Base-by-base conservation (phyloP, 2,888 invertebrate genomes). In the Schizaphis graminum region DNA sequence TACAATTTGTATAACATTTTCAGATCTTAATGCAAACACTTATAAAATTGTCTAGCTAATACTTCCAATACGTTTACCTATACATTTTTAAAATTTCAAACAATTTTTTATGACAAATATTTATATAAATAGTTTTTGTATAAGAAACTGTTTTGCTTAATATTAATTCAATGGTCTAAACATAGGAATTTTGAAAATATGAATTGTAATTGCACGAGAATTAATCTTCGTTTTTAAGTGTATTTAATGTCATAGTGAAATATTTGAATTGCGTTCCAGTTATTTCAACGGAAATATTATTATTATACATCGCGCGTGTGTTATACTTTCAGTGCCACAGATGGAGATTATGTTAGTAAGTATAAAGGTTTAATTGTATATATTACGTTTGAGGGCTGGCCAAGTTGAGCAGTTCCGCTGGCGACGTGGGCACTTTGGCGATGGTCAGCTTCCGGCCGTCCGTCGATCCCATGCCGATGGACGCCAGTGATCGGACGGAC, bases 381-480 rank as follows among this genome's bases (percentile, higher is more conserved):
- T 77, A 86, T 97, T 96, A 98, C 97, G 97, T 97, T 95, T 97
- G 97, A 96, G 98, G 98, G 96, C 97, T 97, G 95, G 98, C 98
- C 96, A 98, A 97, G 96, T 97, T 98, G 96, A 98, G 97, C 95
- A 98, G 96, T 96, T 98, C 98, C 95, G 97, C 97, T 94, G 98
- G 98, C 95, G 98, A 98, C 92, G 98, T 98, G 94, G 98, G 98
- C 95, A 98, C 98, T 95, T 98, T 97, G 95, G 97, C 96, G 95
- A 98, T 98, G 95, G 98, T 98, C 97, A 98, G 97, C 96, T 98
- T 98, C 95, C 97, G 97, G 89, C 98, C 98, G 96, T 98, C 98
- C 86, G 98, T 98, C 95, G 98, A 98, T 61, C 98, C 98, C 97
- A 98, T 97, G 91, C 98, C 98, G 95, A 98, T 98, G 91, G 98